Conservation (phyloP, 2,888 invertebrate species). For the Sesamia inferens region DNA sequence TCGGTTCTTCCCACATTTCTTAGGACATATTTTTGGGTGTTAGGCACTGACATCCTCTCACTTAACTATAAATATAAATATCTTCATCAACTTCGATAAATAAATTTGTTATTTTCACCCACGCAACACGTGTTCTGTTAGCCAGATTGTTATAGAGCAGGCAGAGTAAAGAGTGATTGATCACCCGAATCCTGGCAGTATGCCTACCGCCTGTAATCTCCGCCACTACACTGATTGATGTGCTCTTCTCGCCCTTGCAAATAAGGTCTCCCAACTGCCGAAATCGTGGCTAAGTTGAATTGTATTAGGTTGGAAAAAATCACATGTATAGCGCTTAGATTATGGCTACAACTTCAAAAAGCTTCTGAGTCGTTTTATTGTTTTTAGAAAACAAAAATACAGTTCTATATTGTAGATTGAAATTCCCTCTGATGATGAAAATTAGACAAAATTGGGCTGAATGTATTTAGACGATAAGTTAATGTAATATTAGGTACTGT, state of each 20-base stretch:
- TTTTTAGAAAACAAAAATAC: no score
- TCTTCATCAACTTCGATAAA: slow-evolving; percentile 7
- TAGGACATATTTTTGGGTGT: neutral
- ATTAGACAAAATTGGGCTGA: neutral
- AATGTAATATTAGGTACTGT: no score
- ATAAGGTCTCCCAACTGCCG: slow-evolving; percentile 48
- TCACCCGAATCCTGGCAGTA: slow-evolving; percentile 45
- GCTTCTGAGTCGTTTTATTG: no score
- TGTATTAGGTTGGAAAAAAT: neutral
- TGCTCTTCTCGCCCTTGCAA: slow-evolving; percentile 37
- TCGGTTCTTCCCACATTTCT: neutral
- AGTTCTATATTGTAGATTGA: neutral
- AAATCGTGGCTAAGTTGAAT: slow-evolving; percentile 9
- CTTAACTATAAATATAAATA: neutral
- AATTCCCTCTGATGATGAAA: neutral
- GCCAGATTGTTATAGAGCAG: slow-evolving; percentile 32
- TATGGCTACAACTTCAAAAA: neutral
- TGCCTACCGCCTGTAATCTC: slow-evolving; percentile 52
- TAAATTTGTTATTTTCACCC: slow-evolving; percentile 4
- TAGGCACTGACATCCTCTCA: neutral
- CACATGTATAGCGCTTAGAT: neutral
- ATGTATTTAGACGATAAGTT: neutral
- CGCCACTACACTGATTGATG: slow-evolving; percentile 53
- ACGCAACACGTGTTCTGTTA: slow-evolving; percentile 51
- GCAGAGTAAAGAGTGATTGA: slow-evolving; percentile 55